Base-by-base conservation (phyloP, 2,888 invertebrate genomes). In the Microplitis manilae region DNA sequence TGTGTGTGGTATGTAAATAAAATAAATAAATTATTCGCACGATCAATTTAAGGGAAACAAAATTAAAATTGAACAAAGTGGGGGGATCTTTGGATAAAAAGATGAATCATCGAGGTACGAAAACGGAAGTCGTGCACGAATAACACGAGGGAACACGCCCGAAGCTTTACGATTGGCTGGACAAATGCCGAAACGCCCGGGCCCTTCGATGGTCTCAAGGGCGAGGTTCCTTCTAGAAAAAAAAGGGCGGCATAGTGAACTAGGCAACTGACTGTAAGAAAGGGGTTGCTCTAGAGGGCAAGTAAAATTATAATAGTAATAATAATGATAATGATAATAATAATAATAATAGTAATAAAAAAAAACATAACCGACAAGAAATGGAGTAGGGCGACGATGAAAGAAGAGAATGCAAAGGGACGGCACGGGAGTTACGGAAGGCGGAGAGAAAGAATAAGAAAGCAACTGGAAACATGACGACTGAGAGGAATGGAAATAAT, bases 401-500 rank as follows among this genome's bases (percentile, higher is more conserved):
- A 72, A 80, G 77, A 79, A 80, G 77, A 79, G 79, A 79, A 72
- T 79, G 50, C 50, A 50, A 77, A 79, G 79, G 78, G 62, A 76
- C 75, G 70, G 70, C 64, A 75, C 75, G 75, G 73, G 78, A 73
- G 64, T 69, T 68, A 77, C 64, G 39, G 64, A 73, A 67, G 73
- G 71, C 71, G 78, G 75, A 73, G 77, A 73, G 75, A 62, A 72
- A 77, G 75, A 77, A 78, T 73, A 71, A 72, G 77, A 74, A 79
- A 70, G 72, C 73, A 78, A 61, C 72, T 81, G 79, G 78, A 83
- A 76, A 82, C 81, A 84, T 83, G 83, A 84, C 83, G 86, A 84
- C 82, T 82, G 81, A 79, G 78, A 85, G 83, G 81, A 84, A 83
- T 84, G 83, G 81, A 81, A 83, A 85, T 86, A 85, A 86, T 84